These are phyloP conservation scores for Drosophila birchii DNA, from an alignment of 2,888 invertebrate genomes.

Conservation along the genomic window DNA sequence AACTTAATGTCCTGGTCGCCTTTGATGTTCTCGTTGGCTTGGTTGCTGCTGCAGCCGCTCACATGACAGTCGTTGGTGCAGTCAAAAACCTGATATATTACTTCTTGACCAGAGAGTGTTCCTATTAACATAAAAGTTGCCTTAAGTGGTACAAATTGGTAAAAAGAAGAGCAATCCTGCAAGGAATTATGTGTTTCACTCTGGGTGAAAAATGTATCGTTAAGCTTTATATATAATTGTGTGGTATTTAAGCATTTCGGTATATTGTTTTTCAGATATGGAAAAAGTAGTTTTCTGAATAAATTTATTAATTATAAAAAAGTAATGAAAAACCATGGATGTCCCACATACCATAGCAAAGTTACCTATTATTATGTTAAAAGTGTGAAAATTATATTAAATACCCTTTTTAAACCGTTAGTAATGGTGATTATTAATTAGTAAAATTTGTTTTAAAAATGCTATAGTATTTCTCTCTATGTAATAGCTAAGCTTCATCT, in stretches of 20 bases:
- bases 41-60: conserved; percentile 38
- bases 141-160: background rate
- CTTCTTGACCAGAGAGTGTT: background rate
- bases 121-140: background rate
- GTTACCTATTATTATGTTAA: background rate
- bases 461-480: background rate
- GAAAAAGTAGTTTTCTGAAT: no score
- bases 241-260: background rate
- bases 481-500: conserved; percentile 30
- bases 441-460: background rate
- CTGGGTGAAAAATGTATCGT: background rate
- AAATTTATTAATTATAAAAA: no score
- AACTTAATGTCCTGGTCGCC: conserved; percentile 36
- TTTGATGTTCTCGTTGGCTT: conserved; percentile 43
- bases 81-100: background rate
- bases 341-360: background rate
- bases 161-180: background rate
- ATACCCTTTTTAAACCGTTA: background rate
- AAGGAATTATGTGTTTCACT: background rate
- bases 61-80: conserved; percentile 28
- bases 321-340: background rate
- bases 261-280: no score
- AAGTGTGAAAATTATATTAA: background rate
- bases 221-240: background rate
- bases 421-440: background rate